phyloP scores from a whole-genome alignment of 2,888 invertebrate species.

The Rambutsinella grinnellia region DNA sequence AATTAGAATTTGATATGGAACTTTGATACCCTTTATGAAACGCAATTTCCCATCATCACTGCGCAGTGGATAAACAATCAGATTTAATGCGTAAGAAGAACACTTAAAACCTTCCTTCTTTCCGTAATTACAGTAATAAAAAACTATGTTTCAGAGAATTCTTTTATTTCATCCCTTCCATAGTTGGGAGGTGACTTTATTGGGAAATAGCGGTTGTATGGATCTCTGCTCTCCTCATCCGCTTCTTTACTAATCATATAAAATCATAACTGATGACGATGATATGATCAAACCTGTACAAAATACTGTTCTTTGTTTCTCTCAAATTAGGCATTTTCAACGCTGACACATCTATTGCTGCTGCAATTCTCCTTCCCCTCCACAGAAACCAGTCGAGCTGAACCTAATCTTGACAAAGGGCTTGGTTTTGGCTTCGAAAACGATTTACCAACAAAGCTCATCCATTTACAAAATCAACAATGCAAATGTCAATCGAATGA shows the following conservation, averaged over 20 bases:
- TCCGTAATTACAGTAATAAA: neutral
- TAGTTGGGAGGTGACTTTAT: neutral
- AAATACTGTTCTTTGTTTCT: neutral
- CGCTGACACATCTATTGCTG: neutral
- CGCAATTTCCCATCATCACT: neutral
- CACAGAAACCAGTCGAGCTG: constrained; percentile 12
- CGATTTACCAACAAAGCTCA: neutral
- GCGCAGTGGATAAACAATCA: too few relatives aligned
- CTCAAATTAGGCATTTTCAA: neutral
- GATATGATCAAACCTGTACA: too few relatives aligned
- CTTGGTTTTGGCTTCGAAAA: constrained; percentile 20
- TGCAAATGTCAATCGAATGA: constrained; percentile 27
- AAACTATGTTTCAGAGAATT: neutral
- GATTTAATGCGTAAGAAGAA: too few relatives aligned
- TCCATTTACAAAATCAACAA: neutral
- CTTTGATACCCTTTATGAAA: neutral
- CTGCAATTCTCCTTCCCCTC: neutral
- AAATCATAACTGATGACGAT: neutral
- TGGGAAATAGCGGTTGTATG: constrained; percentile 9
- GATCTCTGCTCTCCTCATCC: constrained; percentile 1
- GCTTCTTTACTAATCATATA: neutral
- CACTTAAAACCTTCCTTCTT: too few relatives aligned
- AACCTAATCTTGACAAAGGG: constrained; percentile 9
- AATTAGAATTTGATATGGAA: neutral
- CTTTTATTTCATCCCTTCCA: neutral